These are phyloP conservation scores for Nyctereutes procyonoides DNA, from an alignment of 2,113 vertebrate species.

Conservation along the genomic window DNA sequence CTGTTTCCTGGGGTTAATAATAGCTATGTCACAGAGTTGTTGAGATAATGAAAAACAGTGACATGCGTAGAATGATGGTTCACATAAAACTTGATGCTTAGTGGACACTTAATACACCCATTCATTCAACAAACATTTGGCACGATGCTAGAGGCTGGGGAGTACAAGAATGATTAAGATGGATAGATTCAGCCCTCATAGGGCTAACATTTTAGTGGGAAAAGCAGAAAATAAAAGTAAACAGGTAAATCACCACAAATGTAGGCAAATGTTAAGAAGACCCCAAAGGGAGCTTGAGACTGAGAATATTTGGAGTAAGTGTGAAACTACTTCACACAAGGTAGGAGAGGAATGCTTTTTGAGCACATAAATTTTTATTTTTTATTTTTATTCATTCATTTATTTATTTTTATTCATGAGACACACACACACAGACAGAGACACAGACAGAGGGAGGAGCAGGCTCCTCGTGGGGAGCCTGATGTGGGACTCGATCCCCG, in stretches of 20 bases:
- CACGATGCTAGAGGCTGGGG: not conserved
- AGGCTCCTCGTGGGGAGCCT: no score
- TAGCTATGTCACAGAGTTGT: not conserved
- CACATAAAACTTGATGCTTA: not conserved
- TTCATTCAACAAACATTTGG: not conserved
- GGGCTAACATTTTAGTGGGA: not conserved
- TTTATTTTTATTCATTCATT: no score
- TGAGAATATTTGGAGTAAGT: not conserved
- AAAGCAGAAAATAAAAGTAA: slow-evolving; percentile 17
- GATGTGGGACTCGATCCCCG: no score
- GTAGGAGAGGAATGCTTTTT: not conserved
- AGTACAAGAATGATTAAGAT: not conserved
- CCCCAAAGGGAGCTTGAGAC: not conserved
- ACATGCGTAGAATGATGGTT: not conserved
- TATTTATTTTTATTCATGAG: no score
- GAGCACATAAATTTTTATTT: not conserved
- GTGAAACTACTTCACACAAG: not conserved
- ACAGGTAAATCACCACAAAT: not conserved
- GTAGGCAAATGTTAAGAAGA: not conserved
- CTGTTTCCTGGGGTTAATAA: not conserved
- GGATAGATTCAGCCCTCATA: not conserved
- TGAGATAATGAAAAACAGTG: not conserved
- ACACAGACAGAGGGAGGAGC: no score
- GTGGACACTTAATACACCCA: not conserved
- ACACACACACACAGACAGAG: no score